Percentiles rank a stretch among this genome's conserved stretches.
Conservation (phyloP, 1,140 invertebrate species). For the Lerema accius region DNA sequence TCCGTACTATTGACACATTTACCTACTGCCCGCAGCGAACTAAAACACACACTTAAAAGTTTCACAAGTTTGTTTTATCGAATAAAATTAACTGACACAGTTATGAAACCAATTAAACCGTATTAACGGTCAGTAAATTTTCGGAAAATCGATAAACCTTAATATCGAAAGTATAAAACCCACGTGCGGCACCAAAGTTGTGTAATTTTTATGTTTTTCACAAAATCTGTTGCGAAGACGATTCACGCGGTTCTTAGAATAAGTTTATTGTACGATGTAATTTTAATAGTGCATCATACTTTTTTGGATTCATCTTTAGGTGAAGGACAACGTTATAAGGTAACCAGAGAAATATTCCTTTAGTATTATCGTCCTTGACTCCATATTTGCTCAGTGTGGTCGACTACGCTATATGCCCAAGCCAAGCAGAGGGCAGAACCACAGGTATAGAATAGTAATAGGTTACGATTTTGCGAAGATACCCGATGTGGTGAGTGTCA, state of each 20-base stretch:
- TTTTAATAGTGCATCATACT: not conserved
- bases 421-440: too few relatives aligned
- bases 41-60: slow-evolving; percentile 10
- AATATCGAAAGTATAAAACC: slow-evolving; percentile 43
- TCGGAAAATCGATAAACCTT: slow-evolving; percentile 57
- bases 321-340: too few relatives aligned
- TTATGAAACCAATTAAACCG: slow-evolving; percentile 44
- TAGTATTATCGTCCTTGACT: too few relatives aligned
- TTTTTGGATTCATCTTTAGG: too few relatives aligned
- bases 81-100: slow-evolving; percentile 37
- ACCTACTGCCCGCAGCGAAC: slow-evolving; percentile 12
- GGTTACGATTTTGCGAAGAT: too few relatives aligned
- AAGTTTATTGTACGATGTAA: slow-evolving; percentile 37
- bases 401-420: too few relatives aligned
- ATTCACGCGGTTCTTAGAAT: slow-evolving; percentile 41
- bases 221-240: slow-evolving; percentile 40
- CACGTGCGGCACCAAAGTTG: slow-evolving; percentile 18
- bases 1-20: slow-evolving; percentile 40
- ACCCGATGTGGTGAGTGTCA: too few relatives aligned
- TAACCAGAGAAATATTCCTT: too few relatives aligned
- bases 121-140: slow-evolving; percentile 35
- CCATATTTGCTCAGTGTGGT: too few relatives aligned
- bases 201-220: slow-evolving; percentile 38
- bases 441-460: too few relatives aligned
- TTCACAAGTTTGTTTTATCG: slow-evolving; percentile 25